Evolutionary conservation across 2,888 invertebrate genomes (phyloP).

Genomic region (Ametastegia equiseti): DNA sequence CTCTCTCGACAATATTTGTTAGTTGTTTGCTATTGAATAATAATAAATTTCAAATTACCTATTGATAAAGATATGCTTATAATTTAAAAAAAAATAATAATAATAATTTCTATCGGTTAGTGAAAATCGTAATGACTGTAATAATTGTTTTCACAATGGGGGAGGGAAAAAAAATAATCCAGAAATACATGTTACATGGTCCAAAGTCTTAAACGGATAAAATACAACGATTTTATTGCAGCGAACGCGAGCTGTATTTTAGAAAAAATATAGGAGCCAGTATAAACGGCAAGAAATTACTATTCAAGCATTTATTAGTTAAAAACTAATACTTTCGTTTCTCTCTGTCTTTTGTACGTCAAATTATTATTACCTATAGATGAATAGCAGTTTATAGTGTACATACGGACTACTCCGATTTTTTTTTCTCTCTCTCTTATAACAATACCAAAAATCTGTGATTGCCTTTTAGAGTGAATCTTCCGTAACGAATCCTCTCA

Average conservation of each 20-base stretch:
- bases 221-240: not conserved
- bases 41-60: not conserved
- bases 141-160: not conserved
- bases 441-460: not conserved
- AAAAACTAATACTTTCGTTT: conserved; percentile 47
- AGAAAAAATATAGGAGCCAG: not conserved
- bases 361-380: conserved; percentile 40
- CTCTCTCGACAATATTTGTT: not conserved
- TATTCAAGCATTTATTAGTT: conserved; percentile 12
- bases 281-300: conserved; percentile 30
- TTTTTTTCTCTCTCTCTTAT: no score
- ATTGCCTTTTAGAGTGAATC: conserved; percentile 4
- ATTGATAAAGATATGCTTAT: not conserved
- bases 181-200: not conserved
- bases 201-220: not conserved
- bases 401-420: conserved; percentile 8
- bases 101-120: conserved; percentile 3
- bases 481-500: not conserved
- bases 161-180: not conserved
- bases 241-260: not conserved
- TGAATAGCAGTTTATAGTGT: conserved; percentile 14
- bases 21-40: not conserved
- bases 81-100: no score
- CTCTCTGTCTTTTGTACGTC: conserved; percentile 41
- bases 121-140: not conserved